Conservation (phyloP, 2,888 invertebrate genomes). For the Augiades crinisus region DNA sequence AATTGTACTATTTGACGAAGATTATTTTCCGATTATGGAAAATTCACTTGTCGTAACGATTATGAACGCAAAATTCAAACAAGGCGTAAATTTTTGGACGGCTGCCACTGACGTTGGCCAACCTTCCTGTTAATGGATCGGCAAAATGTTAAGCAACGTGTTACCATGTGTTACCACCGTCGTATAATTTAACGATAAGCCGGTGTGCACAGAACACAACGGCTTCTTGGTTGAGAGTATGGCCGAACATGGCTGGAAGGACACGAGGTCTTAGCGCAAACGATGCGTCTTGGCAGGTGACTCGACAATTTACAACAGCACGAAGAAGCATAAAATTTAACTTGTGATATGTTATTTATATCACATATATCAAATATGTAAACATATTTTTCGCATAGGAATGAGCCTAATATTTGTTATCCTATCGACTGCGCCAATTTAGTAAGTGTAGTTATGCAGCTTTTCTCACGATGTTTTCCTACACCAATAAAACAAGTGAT, state of each 20-base stretch:
- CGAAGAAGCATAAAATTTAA: no score
- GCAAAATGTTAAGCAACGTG: constrained; percentile 22
- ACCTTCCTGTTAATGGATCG: constrained; percentile 23
- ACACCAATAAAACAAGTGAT: no score
- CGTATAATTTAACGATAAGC: constrained; percentile 18
- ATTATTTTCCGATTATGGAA: no score
- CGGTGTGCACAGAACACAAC: background rate
- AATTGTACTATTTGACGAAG: no score
- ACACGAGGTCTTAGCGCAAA: background rate
- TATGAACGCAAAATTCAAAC: constrained; percentile 5
- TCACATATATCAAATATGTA: no score
- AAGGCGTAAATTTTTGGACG: constrained; percentile 12
- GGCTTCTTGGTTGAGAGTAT: background rate
- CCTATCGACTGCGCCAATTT: no score
- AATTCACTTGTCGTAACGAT: background rate
- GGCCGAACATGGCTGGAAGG: background rate
- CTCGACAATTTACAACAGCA: background rate
- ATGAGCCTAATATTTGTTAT: no score
- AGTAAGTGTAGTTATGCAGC: no score
- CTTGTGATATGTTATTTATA: no score
- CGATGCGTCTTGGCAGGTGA: background rate
- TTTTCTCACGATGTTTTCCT: no score
- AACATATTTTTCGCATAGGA: no score
- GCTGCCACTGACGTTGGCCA: constrained; percentile 21
- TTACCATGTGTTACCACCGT: constrained; percentile 9